Base-by-base conservation (phyloP, 2,888 invertebrate species). In the Limnephilus marmoratus region DNA sequence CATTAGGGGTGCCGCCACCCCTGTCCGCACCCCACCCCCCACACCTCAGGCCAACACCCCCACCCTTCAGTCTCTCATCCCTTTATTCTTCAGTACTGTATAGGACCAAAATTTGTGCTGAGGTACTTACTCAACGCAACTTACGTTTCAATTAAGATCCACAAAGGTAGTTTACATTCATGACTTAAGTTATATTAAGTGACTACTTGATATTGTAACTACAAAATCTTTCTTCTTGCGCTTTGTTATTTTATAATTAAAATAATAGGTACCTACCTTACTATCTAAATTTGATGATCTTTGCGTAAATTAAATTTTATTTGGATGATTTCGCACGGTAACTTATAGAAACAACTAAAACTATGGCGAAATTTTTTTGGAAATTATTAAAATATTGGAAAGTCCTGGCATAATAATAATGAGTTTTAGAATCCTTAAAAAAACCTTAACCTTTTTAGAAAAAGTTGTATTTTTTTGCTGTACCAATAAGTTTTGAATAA, bases 1-100 rank as follows among this genome's bases (percentile, higher is more conserved):
- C 93, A 93, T 93, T 93, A 93, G 92, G 85, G 93, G 83, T 90
- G 49, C n/a, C 34, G 24, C 49, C 83, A n/a, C 24, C 90, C 29
- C 85, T 83, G 18, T 1, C 49, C 45, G 4, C 45, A 29, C 85
- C 45, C 45, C 45, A 1, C 45, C 24, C 24, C 37, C n/a, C 29
- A 29, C 15, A 34, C 4, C 82, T 12, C 34, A 34, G 0, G 31
- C 82, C 82, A 34, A 82, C 31, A 29, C 45, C 13, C 34, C 45
- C n/a, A n/a, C 86, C 45, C n/a, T 45, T 86, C n/a, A 41, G 29
- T 24, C 86, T 37, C 29, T 45, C 86, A 45, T 45, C 29, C 41
- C 86, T 41, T 29, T 86, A 83, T 37, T 34, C 37, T 29, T 41
- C 37, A 41, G 85, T 37, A 68, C n/a, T 68, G 24, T 68, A n/a